Evolutionary conservation across 2,888 invertebrate genomes (phyloP).

Genomic region (Podotricha telesiphe): DNA sequence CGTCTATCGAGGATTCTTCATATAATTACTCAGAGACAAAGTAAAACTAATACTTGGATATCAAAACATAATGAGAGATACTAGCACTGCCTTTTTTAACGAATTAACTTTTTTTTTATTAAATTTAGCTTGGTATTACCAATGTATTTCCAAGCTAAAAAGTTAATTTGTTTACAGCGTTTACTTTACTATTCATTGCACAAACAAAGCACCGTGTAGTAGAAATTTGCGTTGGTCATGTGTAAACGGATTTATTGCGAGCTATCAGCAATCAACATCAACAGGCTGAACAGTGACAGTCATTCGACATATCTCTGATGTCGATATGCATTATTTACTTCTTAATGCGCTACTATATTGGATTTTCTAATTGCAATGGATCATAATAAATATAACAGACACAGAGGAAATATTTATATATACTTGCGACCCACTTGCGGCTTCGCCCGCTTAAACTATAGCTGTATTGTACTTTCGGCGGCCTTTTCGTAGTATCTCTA

Average conservation of each 20-base stretch:
- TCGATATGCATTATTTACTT: constrained; percentile 27
- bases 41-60: too few species aligned
- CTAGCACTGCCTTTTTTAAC: too few species aligned
- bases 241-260: constrained; percentile 66
- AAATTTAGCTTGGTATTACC: too few species aligned
- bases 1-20: too few species aligned
- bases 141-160: too few species aligned
- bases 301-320: constrained; percentile 12
- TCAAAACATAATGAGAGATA: too few species aligned
- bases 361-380: background rate
- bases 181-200: constrained; percentile 21
- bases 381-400: background rate
- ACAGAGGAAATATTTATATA: background rate
- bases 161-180: constrained; percentile 19
- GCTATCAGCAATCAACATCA: constrained; percentile 41
- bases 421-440: too few species aligned
- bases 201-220: constrained; percentile 24
- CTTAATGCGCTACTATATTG: constrained; percentile 23
- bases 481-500: too few species aligned
- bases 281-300: constrained; percentile 18
- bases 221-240: constrained; percentile 58
- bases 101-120: too few species aligned
- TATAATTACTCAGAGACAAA: too few species aligned
- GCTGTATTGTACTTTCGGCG: too few species aligned
- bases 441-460: too few species aligned